These are phyloP conservation scores for Ceratosolen fusciceps DNA, from an alignment of 1,140 invertebrate genomes.

Conservation along the genomic window DNA sequence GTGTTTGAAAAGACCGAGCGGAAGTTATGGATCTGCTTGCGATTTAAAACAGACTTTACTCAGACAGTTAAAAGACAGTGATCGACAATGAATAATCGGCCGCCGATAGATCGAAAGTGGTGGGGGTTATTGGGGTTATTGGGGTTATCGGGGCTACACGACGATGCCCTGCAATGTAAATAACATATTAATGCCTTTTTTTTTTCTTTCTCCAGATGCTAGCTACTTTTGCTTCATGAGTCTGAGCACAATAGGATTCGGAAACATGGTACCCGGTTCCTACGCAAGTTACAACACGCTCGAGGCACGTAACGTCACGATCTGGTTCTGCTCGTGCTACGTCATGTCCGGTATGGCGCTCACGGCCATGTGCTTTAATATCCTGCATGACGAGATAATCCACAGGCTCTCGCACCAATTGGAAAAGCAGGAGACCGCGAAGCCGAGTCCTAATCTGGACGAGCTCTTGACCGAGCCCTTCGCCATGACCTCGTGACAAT, in stretches of 20 bases:
- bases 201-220: conserved; percentile 78
- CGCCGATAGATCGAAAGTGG: too few relatives aligned
- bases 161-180: too few relatives aligned
- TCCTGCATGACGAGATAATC: conserved; percentile 94
- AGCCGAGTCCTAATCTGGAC: conserved; percentile 72
- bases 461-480: conserved; percentile 73
- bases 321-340: conserved; percentile 95
- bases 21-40: too few relatives aligned
- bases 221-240: conserved; percentile 96
- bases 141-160: too few relatives aligned
- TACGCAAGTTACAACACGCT: conserved; percentile 73
- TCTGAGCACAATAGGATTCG: conserved; percentile 92
- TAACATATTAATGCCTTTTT: too few relatives aligned
- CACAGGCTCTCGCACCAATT: conserved; percentile 80
- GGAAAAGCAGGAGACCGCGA: conserved; percentile 56
- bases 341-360: conserved; percentile 95
- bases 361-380: conserved; percentile 98
- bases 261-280: conserved; percentile 88
- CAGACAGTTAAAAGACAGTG: too few relatives aligned
- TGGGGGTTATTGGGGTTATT: too few relatives aligned
- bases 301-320: conserved; percentile 77
- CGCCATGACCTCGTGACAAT: conserved; percentile 78
- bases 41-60: too few relatives aligned
- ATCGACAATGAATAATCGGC: too few relatives aligned
- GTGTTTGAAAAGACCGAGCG: too few relatives aligned